Conservation (phyloP, 2,113 vertebrate species). For the Emydura subglobosa region DNA sequence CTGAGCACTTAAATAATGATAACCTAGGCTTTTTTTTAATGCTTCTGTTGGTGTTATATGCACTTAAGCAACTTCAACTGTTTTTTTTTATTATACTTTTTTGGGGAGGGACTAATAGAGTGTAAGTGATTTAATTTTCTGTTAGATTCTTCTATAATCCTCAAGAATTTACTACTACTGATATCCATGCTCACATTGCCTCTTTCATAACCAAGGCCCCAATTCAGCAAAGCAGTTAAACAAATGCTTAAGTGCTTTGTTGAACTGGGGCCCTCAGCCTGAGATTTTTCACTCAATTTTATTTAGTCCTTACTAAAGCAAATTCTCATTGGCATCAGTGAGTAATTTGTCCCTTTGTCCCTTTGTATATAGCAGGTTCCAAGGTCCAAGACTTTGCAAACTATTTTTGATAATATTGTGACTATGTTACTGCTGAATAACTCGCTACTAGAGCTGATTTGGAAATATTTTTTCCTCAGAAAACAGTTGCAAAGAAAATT, state of each 20-base stretch:
- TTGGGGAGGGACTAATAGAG: not conserved
- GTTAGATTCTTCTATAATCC: not conserved
- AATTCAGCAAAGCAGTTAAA: not conserved
- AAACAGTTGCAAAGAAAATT: not conserved
- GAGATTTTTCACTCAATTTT: not conserved
- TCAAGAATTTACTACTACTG: constrained; percentile 5
- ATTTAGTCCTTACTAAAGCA: constrained; percentile 8
- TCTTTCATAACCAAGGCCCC: not conserved
- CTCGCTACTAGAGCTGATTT: not conserved
- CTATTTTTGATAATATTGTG: not conserved
- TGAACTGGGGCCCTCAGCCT: too few relatives aligned
- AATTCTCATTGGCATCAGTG: not conserved
- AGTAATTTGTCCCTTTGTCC: not conserved
- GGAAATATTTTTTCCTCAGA: not conserved
- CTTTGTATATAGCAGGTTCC: not conserved
- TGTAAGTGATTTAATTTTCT: not conserved
- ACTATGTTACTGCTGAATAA: not conserved
- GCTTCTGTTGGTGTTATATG: not conserved
- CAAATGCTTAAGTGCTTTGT: not conserved
- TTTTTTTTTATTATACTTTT: not conserved
- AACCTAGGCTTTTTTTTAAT: not conserved
- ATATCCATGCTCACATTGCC: not conserved
- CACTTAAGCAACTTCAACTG: not conserved
- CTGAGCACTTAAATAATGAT: not conserved
- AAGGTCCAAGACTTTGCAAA: not conserved